Evolutionary conservation across 1,140 invertebrate species (phyloP).

Genomic region (Medauroidea extradentata): DNA sequence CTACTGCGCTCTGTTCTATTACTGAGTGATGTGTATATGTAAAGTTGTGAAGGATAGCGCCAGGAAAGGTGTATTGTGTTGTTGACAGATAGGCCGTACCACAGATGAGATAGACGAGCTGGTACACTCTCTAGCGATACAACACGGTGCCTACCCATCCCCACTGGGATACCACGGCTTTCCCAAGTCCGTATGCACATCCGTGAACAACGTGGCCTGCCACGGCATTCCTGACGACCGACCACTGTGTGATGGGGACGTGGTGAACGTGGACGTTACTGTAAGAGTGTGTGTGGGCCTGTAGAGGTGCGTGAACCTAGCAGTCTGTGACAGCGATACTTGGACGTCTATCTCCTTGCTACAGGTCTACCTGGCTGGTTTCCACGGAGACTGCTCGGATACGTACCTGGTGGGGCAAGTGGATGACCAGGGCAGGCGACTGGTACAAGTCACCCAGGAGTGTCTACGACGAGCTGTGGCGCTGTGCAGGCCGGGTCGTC

Average conservation of each 20-base stretch:
- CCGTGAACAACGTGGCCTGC: slow-evolving; percentile 90
- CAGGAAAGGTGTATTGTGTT: slow-evolving; percentile 5
- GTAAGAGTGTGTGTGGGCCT: slow-evolving; percentile 41
- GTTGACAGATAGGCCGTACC: slow-evolving; percentile 70
- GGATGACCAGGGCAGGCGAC: slow-evolving; percentile 61
- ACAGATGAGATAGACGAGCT: slow-evolving; percentile 82
- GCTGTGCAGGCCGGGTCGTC: slow-evolving; percentile 69
- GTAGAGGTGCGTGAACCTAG: no score
- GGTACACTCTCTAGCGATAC: slow-evolving; percentile 64
- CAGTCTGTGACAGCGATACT: no score
- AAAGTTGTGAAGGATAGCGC: background rate
- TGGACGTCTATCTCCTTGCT: no score
- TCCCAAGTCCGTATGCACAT: slow-evolving; percentile 93
- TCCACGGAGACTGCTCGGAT: slow-evolving; percentile 89
- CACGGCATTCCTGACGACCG: slow-evolving; percentile 92
- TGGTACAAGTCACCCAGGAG: slow-evolving; percentile 65
- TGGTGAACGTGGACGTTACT: slow-evolving; percentile 88
- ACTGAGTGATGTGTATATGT: background rate
- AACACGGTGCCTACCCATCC: slow-evolving; percentile 82
- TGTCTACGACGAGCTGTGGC: slow-evolving; percentile 70
- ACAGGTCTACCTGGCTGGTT: slow-evolving; percentile 79
- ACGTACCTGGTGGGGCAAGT: slow-evolving; percentile 81
- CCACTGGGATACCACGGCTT: slow-evolving; percentile 81
- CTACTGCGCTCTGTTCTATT: background rate
- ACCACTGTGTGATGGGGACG: slow-evolving; percentile 76